Evolutionary conservation across 2,797 vertebrate species (phyloP), one percentile per base, ranked within the genome.

Genomic region (Diglossa cyanea): DNA sequence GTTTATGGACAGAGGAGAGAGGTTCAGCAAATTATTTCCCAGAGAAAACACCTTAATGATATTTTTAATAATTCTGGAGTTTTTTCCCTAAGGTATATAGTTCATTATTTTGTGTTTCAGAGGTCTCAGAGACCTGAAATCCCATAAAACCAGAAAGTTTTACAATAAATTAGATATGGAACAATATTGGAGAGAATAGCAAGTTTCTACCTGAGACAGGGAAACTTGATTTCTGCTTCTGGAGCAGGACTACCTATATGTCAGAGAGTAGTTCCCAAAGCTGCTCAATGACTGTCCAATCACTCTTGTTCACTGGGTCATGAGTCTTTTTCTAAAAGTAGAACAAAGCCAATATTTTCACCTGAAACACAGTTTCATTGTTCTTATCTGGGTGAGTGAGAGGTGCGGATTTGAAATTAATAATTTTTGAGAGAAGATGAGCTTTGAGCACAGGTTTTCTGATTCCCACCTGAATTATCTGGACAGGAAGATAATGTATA

Each of bases 1-100:
- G 97, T 98, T 98, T 98, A 98, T 93, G 93, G 95, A 6, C 16
- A 96, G 63, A 76, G 35, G 42, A 73, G 66, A 54, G 67, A 72
- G 24, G 51, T 47, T 75, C 45, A 66, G 51, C 7, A 86, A 91
- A 83, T 25, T 11, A 65, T 79, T 65, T 96, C 33, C 53, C 21
- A 11, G 18, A 90, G 26, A 76, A 97, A 97, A 93, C 53, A 33
- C 21, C 60, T 81, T 70, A 54, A 88, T 28, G 0, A n/a, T 2
- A 10, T 30, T 77, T 77, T 85, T 47, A 74, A 4, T n/a, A 62
- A 85, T 83, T 94, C 50, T 63, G 18, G 4, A 23, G 39, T n/a
- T 93, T 93, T 94, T 37, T 54, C 30, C 91, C 74, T 54, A 35
- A 67, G 37, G 3, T 19, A 23, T 42, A 11, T 18, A 35, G 13